A percentile compares a stretch with the other conserved stretches of the same genome.
These are phyloP conservation scores for Oryzias dopingdopingensis DNA, from an alignment of 2,797 vertebrate genomes.

Conservation along the genomic window DNA sequence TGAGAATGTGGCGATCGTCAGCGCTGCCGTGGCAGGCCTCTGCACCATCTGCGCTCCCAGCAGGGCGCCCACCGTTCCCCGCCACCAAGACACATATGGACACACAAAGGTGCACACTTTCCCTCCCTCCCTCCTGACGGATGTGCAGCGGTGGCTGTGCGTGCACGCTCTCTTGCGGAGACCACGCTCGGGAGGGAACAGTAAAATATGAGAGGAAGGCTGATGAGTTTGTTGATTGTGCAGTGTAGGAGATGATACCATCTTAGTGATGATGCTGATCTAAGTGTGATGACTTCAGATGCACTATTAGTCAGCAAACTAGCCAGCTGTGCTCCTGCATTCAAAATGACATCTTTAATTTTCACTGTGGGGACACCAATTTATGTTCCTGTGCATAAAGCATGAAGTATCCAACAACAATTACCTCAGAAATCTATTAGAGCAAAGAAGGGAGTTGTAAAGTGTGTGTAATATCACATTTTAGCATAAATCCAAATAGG, in stretches of 20 bases:
- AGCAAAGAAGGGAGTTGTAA: too few relatives aligned
- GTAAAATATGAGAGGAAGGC: constrained; percentile 31
- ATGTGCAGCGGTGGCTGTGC: constrained; percentile 8
- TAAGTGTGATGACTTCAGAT: constrained; percentile 56
- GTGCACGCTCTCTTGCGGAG: constrained; percentile 13
- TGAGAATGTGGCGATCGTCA: constrained; percentile 78
- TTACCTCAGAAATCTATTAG: too few relatives aligned
- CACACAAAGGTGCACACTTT: constrained; percentile 70
- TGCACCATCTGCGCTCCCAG: constrained; percentile 79
- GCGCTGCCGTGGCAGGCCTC: constrained; percentile 71
- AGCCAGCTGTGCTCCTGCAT: constrained; percentile 54
- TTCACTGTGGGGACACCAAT: constrained; percentile 7
- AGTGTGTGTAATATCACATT: too few relatives aligned
- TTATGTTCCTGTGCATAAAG: background rate
- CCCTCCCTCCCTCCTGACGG: constrained; percentile 14
- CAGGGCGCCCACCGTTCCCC: constrained; percentile 59
- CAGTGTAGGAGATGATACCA: constrained; percentile 36
- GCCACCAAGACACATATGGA: constrained; percentile 71
- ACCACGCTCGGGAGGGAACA: constrained; percentile 10
- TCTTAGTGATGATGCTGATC: constrained; percentile 51
- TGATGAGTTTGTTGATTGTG: constrained; percentile 56
- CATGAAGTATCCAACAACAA: too few relatives aligned
- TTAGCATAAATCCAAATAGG: too few relatives aligned
- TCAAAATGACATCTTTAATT: constrained; percentile 23
- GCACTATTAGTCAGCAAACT: constrained; percentile 65